Percentiles rank a stretch among this genome's conserved stretches.
phyloP scores from a whole-genome alignment of 2,888 invertebrate genomes.

The Tanypteryx hageni region DNA sequence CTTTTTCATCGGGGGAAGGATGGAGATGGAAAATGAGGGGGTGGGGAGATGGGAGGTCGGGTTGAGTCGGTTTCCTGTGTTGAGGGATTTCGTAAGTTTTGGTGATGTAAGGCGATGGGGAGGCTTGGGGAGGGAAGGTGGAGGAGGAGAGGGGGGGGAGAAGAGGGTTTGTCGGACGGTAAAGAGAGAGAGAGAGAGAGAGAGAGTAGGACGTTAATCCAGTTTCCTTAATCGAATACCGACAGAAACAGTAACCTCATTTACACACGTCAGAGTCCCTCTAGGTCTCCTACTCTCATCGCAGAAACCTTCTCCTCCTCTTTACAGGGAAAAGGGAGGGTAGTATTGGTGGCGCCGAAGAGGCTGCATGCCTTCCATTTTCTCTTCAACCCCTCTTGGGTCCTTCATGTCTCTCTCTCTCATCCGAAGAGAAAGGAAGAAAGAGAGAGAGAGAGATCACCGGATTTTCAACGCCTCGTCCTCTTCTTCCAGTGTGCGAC shows the following conservation, averaged over 20 bases:
- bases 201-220: constrained; percentile 5
- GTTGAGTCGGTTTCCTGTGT: not conserved
- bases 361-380: not conserved
- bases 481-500: too few relatives aligned
- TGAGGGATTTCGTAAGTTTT: not conserved
- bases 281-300: not conserved
- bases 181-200: not conserved
- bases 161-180: not conserved
- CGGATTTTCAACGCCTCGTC: too few relatives aligned
- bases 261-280: constrained; percentile 24
- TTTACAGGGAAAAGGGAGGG: not conserved
- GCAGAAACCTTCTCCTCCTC: too few relatives aligned
- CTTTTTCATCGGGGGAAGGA: not conserved
- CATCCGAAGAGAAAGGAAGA: too few relatives aligned
- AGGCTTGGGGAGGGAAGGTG: not conserved
- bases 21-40: not conserved
- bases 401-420: too few relatives aligned
- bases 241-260: constrained; percentile 35
- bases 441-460: too few relatives aligned
- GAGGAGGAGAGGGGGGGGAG: not conserved
- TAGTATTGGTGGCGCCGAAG: not conserved
- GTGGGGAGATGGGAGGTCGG: not conserved
- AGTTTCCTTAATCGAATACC: constrained; percentile 27
- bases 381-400: not conserved
- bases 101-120: constrained; percentile 17